Base-by-base conservation (phyloP, 2,888 invertebrate genomes). In the Steromphala cineraria region DNA sequence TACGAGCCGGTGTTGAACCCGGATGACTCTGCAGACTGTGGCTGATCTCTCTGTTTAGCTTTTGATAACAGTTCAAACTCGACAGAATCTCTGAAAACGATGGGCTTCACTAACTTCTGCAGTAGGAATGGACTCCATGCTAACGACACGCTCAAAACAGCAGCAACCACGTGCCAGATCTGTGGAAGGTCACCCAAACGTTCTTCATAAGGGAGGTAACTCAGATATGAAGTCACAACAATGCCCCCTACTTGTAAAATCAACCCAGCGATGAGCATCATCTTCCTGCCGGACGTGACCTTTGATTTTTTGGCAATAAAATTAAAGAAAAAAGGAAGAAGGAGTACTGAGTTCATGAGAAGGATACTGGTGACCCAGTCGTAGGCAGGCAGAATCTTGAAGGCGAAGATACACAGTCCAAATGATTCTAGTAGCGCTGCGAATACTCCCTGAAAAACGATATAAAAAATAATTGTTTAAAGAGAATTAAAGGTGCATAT, bases 341-440 rank as follows among this genome's bases (percentile, higher is more conserved):
- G 10, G 67, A 88, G 87, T 13, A 89, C 86, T 19, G 85, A 78
- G 19, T 87, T 86, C 87, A 89, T 85, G 10, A 90, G 76, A 8
- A 87, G 78, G 4, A 90, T 79, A 3, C 82, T 81, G 40, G 86
- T 53, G 0, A 83, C 76, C 0, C 82, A 79, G 0, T 77, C 67
- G 13, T 82, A 77, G 0, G 82, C 36, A 0, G 85, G 80, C 28
- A 91, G 84, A 0, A 90, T 81, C 19, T 87, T 87, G 53, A 88
- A 83, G 0, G 86, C 85, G 75, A 91, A 87, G 5, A 91, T n/a
- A 40, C 86, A 85, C 8, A 90, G 56, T 0, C 91, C 92, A 8
- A 83, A 62, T 0, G 89, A 87, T 83, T 91, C 91, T 21, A 88
- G 10, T 0, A 86, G 31, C 40, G 88, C 87, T 3, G 87, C 28